Base-by-base conservation (phyloP, 2,888 invertebrate species). In the Dynastes tityus region DNA sequence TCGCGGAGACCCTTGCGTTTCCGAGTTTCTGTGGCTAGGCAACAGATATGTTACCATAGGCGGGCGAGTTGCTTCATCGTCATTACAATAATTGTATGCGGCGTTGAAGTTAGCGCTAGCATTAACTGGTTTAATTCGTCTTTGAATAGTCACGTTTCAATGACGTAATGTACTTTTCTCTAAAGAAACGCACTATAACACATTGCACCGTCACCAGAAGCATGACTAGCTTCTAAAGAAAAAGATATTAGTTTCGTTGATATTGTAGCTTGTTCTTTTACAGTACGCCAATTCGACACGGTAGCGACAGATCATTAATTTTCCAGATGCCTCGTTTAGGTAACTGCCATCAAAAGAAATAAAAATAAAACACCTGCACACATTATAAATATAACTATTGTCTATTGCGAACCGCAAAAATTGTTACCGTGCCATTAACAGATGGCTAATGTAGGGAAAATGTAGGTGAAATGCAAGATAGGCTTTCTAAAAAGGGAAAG, bases 301-400 rank as follows among this genome's bases (percentile, higher is more conserved):
- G 45, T 40, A 61, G 61, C 55, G 73, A 13, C 22, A 40, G 32
- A 61, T 45, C 73, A 74, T 74, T 74, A 74, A 74, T 74, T 74
- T 74, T 74, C 61, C 61, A 13, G 11, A 74, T 55, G 45, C 27
- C 22, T 61, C 63, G 45, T 61, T 61, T 27, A 27, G 51, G 29
- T n/a, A 13, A 27, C 11, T 40, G 5, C 1, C 13, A 51, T 68
- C 11, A 68, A 51, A 61, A 74, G 32, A 45, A 45, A 45, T 45
- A 11, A 71, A 55, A 40, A 2, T 40, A 74, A 16, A 74, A 49
- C 73, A 74, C 49, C 73, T 74, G 61, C 61, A 45, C 61, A 27
- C 63, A 74, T 74, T 74, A 61, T 61, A 73, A 73, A 61, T 61
- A 61, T 22, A 49, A 49, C 45, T 27, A 22, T 27, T n/a, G 61